Evolutionary conservation across 2,888 invertebrate genomes (phyloP).

Genomic region (Adela reaumurella): DNA sequence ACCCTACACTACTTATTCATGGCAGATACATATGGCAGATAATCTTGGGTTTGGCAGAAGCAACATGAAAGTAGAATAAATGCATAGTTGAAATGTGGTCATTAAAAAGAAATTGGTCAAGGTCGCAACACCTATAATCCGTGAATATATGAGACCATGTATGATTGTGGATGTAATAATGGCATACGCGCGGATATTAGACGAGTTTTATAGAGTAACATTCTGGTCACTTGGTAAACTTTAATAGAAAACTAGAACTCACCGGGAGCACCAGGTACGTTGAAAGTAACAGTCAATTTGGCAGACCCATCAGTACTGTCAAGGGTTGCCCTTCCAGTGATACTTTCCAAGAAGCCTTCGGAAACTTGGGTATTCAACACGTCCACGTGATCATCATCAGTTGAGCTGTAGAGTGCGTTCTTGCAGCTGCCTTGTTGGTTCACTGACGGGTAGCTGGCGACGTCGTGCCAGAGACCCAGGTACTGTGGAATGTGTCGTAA

Average conservation of each 20-base stretch:
- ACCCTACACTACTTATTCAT: too few relatives aligned
- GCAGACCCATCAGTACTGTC: slow-evolving; percentile 28
- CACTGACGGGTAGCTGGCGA: slow-evolving; percentile 8
- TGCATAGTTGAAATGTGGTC: too few relatives aligned
- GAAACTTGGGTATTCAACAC: slow-evolving; percentile 9
- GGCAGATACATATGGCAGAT: too few relatives aligned
- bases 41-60: too few relatives aligned
- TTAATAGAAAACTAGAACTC: slow-evolving; percentile 8
- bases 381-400: slow-evolving; percentile 15
- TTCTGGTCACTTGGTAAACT: too few relatives aligned
- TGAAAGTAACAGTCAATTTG: slow-evolving; percentile 47
- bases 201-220: too few relatives aligned
- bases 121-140: too few relatives aligned
- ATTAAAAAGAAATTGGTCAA: too few relatives aligned
- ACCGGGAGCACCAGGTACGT: slow-evolving; percentile 34
- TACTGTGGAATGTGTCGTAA: slow-evolving; percentile 38
- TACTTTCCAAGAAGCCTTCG: slow-evolving; percentile 36
- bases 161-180: slow-evolving; percentile 20
- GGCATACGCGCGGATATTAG: background rate
- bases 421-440: too few relatives aligned
- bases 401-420: background rate
- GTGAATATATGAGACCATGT: slow-evolving; percentile 58
- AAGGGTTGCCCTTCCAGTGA: slow-evolving; percentile 39
- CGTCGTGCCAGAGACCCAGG: slow-evolving; percentile 57
- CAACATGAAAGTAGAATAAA: too few relatives aligned